Conservation (phyloP, 2,888 invertebrate species). For the Diaphora mendica region DNA sequence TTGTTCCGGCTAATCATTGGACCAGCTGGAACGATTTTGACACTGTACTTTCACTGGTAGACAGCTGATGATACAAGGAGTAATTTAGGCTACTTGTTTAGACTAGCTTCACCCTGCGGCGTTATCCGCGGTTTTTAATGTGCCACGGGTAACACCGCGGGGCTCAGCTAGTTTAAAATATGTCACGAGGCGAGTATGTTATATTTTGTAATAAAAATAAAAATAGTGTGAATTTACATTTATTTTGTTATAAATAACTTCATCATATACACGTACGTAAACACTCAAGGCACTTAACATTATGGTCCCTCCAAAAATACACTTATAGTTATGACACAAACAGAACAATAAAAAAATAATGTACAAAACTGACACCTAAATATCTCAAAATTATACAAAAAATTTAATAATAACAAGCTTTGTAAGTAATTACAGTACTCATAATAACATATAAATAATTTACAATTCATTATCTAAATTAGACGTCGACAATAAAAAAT, state of each 20-base stretch:
- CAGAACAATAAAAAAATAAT: slow-evolving; percentile 52
- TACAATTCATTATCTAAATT: slow-evolving; percentile 21
- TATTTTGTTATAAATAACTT: slow-evolving; percentile 64
- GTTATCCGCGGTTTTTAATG: too few relatives aligned
- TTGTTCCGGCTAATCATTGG: too few relatives aligned
- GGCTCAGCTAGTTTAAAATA: too few relatives aligned
- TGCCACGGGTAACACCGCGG: too few relatives aligned
- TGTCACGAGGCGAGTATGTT: too few relatives aligned
- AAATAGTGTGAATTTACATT: slow-evolving; percentile 57
- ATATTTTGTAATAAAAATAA: slow-evolving; percentile 20
- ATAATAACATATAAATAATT: slow-evolving; percentile 32
- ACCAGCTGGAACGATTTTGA: too few relatives aligned
- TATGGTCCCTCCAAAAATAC: slow-evolving; percentile 81
- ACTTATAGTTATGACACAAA: slow-evolving; percentile 61
- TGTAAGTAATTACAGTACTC: slow-evolving; percentile 21
- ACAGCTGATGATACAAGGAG: too few relatives aligned
- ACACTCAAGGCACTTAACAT: slow-evolving; percentile 81
- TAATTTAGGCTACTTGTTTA: too few relatives aligned
- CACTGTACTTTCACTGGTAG: too few relatives aligned
- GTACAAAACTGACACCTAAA: slow-evolving; percentile 50
- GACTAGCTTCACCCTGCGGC: too few relatives aligned
- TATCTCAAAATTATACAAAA: slow-evolving; percentile 16
- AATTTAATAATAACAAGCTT: slow-evolving; percentile 36
- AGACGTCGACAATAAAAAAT: slow-evolving; percentile 21
- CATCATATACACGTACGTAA: slow-evolving; percentile 74